These are phyloP conservation scores for Sitta carolinensis DNA, from an alignment of 2,797 vertebrate species.

Conservation along the genomic window DNA sequence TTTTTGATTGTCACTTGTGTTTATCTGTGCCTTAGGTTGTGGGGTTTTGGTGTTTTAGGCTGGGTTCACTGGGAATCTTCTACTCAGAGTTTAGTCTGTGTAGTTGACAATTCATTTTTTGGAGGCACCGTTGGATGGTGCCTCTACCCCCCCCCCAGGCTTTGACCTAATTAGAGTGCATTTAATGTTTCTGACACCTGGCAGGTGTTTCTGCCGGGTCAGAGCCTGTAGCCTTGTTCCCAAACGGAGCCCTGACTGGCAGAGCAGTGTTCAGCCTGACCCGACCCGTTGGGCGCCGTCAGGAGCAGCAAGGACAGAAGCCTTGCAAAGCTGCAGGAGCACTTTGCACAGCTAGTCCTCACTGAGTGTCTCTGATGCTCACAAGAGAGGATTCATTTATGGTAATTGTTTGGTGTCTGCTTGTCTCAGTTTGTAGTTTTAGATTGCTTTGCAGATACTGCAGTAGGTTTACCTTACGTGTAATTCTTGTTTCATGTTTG, in stretches of 20 bases:
- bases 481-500: background rate
- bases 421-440: background rate
- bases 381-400: background rate
- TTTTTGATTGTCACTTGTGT: background rate
- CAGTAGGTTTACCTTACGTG: background rate
- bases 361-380: background rate
- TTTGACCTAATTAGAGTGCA: background rate
- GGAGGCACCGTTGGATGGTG: background rate
- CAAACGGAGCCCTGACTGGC: background rate
- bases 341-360: background rate
- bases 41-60: background rate
- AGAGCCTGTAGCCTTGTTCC: background rate
- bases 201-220: background rate
- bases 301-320: background rate
- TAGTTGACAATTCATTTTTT: background rate
- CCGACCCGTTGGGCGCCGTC: background rate
- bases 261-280: rapidly evolving
- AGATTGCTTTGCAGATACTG: background rate
- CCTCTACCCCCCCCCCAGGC: background rate
- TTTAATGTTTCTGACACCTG: background rate
- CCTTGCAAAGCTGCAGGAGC: background rate
- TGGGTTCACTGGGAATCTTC: background rate
- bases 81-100: background rate
- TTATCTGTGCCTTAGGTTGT: background rate
- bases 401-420: background rate